Evolutionary conservation across 2,888 invertebrate species (phyloP).

Genomic region (Sepioteuthis lessoniana): DNA sequence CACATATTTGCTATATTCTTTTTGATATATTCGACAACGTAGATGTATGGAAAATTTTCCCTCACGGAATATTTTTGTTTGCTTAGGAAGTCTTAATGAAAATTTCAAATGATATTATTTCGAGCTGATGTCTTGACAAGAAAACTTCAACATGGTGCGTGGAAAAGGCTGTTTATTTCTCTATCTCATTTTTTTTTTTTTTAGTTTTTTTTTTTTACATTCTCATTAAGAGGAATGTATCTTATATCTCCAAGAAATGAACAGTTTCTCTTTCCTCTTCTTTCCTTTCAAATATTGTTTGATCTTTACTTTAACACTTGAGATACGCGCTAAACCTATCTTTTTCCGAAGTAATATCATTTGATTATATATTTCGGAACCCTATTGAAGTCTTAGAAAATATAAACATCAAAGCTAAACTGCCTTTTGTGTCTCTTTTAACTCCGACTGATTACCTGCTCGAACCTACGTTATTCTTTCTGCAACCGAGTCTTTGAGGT

Average conservation of each 20-base stretch:
- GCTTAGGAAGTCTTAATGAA: background rate
- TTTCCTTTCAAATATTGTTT: background rate
- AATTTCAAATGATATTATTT: constrained; percentile 33
- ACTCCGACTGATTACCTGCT: background rate
- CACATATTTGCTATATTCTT: too few relatives aligned
- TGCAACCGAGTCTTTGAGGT: background rate
- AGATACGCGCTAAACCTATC: background rate
- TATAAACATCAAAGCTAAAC: background rate
- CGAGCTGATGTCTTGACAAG: background rate
- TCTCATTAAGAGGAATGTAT: too few relatives aligned
- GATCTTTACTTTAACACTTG: constrained; percentile 33
- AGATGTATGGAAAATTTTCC: too few relatives aligned
- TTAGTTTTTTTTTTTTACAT: too few relatives aligned
- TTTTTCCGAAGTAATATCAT: background rate
- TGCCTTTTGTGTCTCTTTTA: background rate
- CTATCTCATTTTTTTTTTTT: too few relatives aligned
- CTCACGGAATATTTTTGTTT: background rate
- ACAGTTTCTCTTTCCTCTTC: background rate
- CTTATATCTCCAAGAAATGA: too few relatives aligned
- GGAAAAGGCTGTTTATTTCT: too few relatives aligned
- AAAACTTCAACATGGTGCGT: too few relatives aligned
- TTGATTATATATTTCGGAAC: constrained; percentile 23
- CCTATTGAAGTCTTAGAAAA: background rate
- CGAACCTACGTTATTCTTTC: background rate
- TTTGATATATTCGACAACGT: too few relatives aligned